Evolutionary conservation across 2,113 vertebrate species (phyloP).

Genomic region (Phoxinus phoxinus): DNA sequence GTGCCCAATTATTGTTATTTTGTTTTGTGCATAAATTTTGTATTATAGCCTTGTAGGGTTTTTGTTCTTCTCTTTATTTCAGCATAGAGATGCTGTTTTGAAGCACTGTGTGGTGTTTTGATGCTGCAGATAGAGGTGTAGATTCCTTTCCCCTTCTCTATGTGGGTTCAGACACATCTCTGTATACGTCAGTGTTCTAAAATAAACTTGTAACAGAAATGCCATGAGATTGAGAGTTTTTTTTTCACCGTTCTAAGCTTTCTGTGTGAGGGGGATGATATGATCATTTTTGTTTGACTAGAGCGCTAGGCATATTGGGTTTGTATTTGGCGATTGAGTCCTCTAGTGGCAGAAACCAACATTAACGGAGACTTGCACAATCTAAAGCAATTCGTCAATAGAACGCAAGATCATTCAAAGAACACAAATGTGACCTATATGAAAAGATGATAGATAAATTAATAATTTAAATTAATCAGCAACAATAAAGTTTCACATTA

Average conservation of each 20-base stretch:
- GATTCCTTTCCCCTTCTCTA: conserved; percentile 67
- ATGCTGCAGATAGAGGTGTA: conserved; percentile 50
- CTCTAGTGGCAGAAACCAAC: conserved; percentile 28
- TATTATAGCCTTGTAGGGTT: conserved; percentile 49
- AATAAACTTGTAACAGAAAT: conserved; percentile 77
- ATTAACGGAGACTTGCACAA: not conserved
- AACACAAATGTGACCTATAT: not conserved
- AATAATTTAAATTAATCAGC: not conserved
- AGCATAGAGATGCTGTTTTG: conserved; percentile 70
- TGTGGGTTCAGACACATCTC: conserved; percentile 91
- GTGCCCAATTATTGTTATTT: conserved; percentile 86
- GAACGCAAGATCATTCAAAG: not conserved
- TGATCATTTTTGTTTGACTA: not conserved
- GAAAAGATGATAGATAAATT: too few relatives aligned
- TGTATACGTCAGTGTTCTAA: conserved; percentile 93
- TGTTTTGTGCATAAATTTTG: conserved; percentile 71
- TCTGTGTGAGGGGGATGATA: not conserved
- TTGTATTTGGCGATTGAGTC: not conserved
- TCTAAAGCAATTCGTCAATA: not conserved
- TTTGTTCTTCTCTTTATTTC: conserved; percentile 43
- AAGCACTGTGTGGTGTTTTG: conserved; percentile 74
- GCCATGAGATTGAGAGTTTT: conserved; percentile 86
- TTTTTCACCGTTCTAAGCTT: conserved; percentile 70
- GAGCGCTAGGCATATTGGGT: not conserved
- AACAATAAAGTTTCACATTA: not conserved